Evolutionary conservation across 2,113 vertebrate species (phyloP).

Genomic region (Phaetusa simplex): DNA sequence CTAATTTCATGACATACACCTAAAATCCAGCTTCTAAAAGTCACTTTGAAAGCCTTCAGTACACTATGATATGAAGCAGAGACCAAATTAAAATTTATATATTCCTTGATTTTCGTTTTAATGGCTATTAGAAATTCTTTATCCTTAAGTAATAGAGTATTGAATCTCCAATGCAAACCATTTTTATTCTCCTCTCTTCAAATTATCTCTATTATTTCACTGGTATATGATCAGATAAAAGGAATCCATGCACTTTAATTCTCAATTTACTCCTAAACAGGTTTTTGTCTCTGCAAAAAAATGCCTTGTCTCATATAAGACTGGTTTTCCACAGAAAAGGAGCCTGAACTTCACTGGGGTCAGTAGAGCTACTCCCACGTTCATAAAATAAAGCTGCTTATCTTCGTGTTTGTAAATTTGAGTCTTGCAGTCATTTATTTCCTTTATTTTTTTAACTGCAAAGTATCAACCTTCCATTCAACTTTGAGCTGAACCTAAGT

Average conservation of each 20-base stretch:
- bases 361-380: not conserved
- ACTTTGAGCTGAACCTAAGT: not conserved
- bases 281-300: constrained; percentile 30
- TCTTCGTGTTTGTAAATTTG: not conserved
- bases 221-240: constrained; percentile 60
- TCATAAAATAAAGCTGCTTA: not conserved
- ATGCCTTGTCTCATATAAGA: not conserved
- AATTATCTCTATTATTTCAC: constrained; percentile 70
- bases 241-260: constrained; percentile 54
- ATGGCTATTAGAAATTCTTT: constrained; percentile 78
- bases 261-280: constrained; percentile 54
- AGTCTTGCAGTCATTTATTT: not conserved
- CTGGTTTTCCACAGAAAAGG: not conserved
- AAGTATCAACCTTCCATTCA: not conserved
- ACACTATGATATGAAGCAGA: constrained; percentile 52
- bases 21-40: constrained; percentile 63
- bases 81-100: constrained; percentile 77
- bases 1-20: constrained; percentile 65
- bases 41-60: constrained; percentile 57
- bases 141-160: constrained; percentile 76
- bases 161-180: constrained; percentile 70
- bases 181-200: constrained; percentile 67
- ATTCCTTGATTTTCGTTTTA: constrained; percentile 76
- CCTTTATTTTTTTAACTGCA: not conserved
- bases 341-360: not conserved